Evolutionary conservation across 30 jellyfish, hydroid and myxozoan species (phyloP).

Genomic region (Cassiopea xamachana): DNA sequence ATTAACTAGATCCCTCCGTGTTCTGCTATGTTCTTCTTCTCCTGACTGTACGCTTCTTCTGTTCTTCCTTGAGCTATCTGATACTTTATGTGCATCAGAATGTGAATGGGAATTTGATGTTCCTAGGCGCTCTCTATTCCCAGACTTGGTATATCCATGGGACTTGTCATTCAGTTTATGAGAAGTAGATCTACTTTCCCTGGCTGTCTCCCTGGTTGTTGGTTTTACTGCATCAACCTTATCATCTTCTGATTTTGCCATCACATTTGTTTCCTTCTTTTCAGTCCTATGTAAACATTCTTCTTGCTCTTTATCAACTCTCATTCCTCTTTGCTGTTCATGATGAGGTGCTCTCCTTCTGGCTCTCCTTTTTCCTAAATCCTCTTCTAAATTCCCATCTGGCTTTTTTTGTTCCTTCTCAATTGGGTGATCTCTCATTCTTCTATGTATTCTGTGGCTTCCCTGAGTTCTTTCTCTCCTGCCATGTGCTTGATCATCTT

Average conservation of each 20-base stretch:
- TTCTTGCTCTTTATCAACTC: neutral
- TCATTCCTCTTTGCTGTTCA: neutral
- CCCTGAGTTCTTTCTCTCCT: slow-evolving; percentile 11
- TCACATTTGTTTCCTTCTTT: neutral
- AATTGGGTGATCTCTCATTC: slow-evolving; percentile 33
- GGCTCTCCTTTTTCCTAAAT: slow-evolving; percentile 4
- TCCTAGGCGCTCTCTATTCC: neutral
- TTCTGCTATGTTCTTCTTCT: neutral
- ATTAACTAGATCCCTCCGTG: neutral
- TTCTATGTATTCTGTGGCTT: slow-evolving; percentile 43
- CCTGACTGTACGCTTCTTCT: slow-evolving; percentile 12
- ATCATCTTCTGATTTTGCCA: slow-evolving; percentile 7
- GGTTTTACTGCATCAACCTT: slow-evolving; percentile 37
- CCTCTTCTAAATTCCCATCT: neutral
- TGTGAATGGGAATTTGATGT: neutral
- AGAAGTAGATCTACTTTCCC: slow-evolving; percentile 58
- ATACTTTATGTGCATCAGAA: slow-evolving; percentile 9
- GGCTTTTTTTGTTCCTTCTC: slow-evolving; percentile 5
- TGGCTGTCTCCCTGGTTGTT: slow-evolving; percentile 24
- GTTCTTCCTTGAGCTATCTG: neutral
- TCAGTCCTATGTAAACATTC: neutral
- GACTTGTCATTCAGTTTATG: slow-evolving; percentile 51
- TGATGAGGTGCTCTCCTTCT: slow-evolving; percentile 28
- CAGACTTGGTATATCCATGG: slow-evolving; percentile 21
- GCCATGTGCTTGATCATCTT: neutral